Evolutionary conservation across 1,140 invertebrate species (phyloP), one percentile per base, ranked within the genome.

Genomic region (Venturia canescens): DNA sequence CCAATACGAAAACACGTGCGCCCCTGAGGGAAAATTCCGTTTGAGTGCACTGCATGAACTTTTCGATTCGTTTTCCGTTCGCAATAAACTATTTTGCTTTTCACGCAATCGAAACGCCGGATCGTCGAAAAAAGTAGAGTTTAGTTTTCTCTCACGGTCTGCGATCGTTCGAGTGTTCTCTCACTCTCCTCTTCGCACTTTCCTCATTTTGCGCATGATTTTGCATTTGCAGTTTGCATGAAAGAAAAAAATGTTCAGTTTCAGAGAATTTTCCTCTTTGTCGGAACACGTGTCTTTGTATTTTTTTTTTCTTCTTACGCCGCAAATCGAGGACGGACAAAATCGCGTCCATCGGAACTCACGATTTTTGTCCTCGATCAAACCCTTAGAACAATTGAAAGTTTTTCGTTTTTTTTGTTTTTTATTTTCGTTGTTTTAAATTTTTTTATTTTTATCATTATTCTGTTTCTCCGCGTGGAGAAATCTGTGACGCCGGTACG

Each of bases 61-160:
- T 38, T 31, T 23, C 34, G 57, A 21, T 60, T 26, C 63, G 3
- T 31, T 29, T 38, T 1, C 5, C 26, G 50, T 50, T 53, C 38
- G 50, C 23, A 34, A 34, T 34, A 77, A 81, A 78, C 75, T 26
- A 78, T 67, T 53, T 53, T 53, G 3, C n/a, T 53, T 26, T 50
- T 44, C 18, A 23, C 26, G 26, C 44, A 75, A 21, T 5, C 7
- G 29, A 53, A 50, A 29, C 18, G 18, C 1, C 16, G 38, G 48
- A 75, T 44, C 48, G 48, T 53, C 6, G 53, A 70, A 44, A 74
- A 50, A 74, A 23, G n/a, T 50, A 15, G 71, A 71, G 50, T 5
- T n/a, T 53, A n/a, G 11, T 53, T 53, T 53, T 53, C 15, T 53
- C 11, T 53, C 3, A 13, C 3, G 3, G 3, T 53, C 50, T 4